These are phyloP conservation scores for Pampus argenteus DNA, from an alignment of 2,797 vertebrate genomes.

Conservation along the genomic window DNA sequence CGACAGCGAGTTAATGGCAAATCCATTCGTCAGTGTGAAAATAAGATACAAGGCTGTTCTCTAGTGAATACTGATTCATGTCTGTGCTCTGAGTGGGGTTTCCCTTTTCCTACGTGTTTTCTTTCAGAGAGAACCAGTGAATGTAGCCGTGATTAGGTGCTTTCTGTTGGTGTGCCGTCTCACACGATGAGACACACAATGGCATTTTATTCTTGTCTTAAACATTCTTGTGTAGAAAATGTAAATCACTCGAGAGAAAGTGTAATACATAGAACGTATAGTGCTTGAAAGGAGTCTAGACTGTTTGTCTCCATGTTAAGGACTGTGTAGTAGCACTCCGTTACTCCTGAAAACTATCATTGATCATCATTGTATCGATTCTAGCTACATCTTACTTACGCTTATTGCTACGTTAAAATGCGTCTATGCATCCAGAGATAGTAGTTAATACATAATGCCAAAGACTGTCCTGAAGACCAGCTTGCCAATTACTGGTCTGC, in stretches of 20 bases:
- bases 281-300: conserved; percentile 3
- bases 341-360: conserved; percentile 44
- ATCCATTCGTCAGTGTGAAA: conserved; percentile 42
- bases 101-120: conserved; percentile 50
- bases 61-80: conserved; percentile 30
- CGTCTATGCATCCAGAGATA: conserved; percentile 67
- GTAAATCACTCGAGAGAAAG: conserved; percentile 7
- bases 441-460: conserved; percentile 63
- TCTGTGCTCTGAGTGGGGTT: conserved; percentile 35
- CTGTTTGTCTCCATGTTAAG: conserved; percentile 16
- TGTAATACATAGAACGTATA: conserved; percentile 20
- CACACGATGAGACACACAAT: conserved; percentile 48
- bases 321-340: conserved; percentile 17
- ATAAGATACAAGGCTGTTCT: conserved; percentile 33
- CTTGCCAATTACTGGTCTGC: conserved; percentile 17
- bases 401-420: conserved; percentile 38
- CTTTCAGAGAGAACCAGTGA: conserved; percentile 30
- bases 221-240: conserved; percentile 24
- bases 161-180: conserved; percentile 51
- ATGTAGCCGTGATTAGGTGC: conserved; percentile 58
- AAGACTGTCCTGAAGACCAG: conserved; percentile 51
- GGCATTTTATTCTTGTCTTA: conserved; percentile 57
- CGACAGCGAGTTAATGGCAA: conserved; percentile 29
- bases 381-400: conserved; percentile 26
- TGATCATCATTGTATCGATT: conserved; percentile 59